Evolutionary conservation across 2,113 vertebrate species (phyloP), one percentile per base, ranked within the genome.

Genomic region (Trogon surrucura): DNA sequence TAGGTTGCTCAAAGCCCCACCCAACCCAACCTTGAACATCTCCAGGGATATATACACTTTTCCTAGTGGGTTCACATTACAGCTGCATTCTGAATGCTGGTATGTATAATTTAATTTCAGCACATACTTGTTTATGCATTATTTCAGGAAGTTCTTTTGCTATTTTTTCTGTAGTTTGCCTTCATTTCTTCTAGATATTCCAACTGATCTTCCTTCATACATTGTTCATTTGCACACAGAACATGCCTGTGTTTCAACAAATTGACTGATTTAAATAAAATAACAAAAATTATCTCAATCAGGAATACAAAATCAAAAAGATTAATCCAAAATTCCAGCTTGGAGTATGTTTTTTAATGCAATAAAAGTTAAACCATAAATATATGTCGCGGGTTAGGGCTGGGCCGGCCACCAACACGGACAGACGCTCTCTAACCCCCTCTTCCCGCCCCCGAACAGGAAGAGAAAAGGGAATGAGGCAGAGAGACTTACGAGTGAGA

Each of bases 131-230:
- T 91, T 99, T 99, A 23, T 98, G 99, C 99, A 99, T 99, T 97
- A 99, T 99, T 98, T 99, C 98, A 41, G 99, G 99, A 71, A 99
- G 98, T 94, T 99, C 99, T 97, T 98, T 98, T 53, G 98, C 98
- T 93, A 99, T 98, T 92, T 99, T 99, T 96, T 99, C 41, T 98
- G 92, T 99, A 99, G 97, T 98, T 99, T 56, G 99, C 99, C 92
- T 99, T 99, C 99, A 99, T 99, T 97, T 99, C 99, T 78, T 99
- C 99, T 86, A 99, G 99, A 94, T 99, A 99, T 95, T 99, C 99
- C 94, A 99, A 96, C 85, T 99, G 99, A 97, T 99, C 99, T 95
- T 99, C 99, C 96, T 99, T 99, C 95, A 99, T 99, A 72, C 99
- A 98, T 16, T 99, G 98, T 91, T 99, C 99, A 29, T 99, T 99